phyloP scores from a whole-genome alignment of 2,888 invertebrate genomes.

The Drosophila acutilabella region DNA sequence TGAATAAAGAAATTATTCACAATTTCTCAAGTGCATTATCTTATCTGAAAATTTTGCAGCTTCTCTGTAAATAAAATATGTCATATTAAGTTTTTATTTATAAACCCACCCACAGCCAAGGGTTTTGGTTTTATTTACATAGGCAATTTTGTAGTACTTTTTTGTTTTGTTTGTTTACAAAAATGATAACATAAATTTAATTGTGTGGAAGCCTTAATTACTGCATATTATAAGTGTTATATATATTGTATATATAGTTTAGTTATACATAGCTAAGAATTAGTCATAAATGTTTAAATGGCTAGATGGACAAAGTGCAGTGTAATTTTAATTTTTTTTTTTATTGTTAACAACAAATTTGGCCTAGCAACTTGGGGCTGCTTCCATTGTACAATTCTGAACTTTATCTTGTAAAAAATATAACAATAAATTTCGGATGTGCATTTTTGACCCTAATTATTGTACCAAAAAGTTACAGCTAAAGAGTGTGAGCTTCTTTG shows the following conservation, averaged over 20 bases:
- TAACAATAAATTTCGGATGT: constrained; percentile 65
- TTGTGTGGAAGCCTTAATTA: constrained; percentile 62
- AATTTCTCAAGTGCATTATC: constrained; percentile 59
- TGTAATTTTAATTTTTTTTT: constrained; percentile 22
- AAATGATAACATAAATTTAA: constrained; percentile 60
- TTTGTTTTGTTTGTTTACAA: constrained; percentile 48
- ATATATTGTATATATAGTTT: constrained; percentile 37
- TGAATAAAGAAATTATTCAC: constrained; percentile 65
- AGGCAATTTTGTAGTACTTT: constrained; percentile 57
- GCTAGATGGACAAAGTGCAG: constrained; percentile 47
- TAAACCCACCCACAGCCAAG: constrained; percentile 65
- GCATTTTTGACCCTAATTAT: background rate
- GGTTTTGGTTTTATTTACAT: constrained; percentile 68
- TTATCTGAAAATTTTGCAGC: constrained; percentile 43
- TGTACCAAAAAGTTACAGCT: constrained; percentile 22
- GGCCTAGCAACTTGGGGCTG: constrained; percentile 28
- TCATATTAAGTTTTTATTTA: constrained; percentile 22
- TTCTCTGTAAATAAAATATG: constrained; percentile 12
- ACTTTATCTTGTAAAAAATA: constrained; percentile 32
- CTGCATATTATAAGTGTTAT: constrained; percentile 44
- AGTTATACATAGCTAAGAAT: constrained; percentile 35
- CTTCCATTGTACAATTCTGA: constrained; percentile 29
- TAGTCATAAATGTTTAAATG: constrained; percentile 39
- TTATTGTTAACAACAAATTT: constrained; percentile 54
- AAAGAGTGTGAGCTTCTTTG: background rate